Evolutionary conservation across 2,113 vertebrate species (phyloP).

Genomic region (zebrafish (Danio rerio)): DNA sequence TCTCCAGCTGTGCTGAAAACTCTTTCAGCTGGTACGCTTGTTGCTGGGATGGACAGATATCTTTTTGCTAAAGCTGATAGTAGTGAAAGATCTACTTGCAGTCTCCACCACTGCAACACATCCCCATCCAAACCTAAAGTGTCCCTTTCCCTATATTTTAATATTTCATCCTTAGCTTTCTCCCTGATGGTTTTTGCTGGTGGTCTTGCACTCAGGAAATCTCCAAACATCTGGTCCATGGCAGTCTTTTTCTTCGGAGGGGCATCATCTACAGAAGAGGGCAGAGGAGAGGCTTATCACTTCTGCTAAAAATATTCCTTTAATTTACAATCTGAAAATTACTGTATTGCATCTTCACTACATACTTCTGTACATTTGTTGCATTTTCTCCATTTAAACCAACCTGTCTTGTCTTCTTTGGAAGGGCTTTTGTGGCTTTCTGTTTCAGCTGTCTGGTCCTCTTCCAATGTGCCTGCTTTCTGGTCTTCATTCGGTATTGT

Average conservation of each 20-base stretch:
- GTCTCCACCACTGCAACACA: conserved; percentile 49
- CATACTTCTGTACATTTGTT: background rate
- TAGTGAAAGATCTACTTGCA: conserved; percentile 42
- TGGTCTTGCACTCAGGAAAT: conserved; percentile 42
- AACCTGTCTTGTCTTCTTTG: background rate
- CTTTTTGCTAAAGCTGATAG: conserved; percentile 46
- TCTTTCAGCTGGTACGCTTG: conserved; percentile 10
- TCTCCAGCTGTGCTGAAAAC: conserved; percentile 43
- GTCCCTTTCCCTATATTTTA: conserved; percentile 39
- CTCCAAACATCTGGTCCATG: conserved; percentile 41
- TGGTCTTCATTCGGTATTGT: background rate
- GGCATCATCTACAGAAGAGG: conserved; percentile 37
- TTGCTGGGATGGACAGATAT: conserved; percentile 10
- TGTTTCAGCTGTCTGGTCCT: background rate
- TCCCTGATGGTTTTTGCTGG: conserved; percentile 23
- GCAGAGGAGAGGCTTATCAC: conserved; percentile 24
- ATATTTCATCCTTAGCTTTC: conserved; percentile 41
- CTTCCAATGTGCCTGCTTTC: too few species aligned
- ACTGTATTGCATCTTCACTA: too few species aligned
- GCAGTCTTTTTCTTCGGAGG: conserved; percentile 19
- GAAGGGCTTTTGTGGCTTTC: background rate
- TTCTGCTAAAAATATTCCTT: background rate
- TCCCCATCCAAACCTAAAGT: conserved; percentile 41
- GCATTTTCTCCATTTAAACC: background rate
- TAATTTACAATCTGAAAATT: background rate